Conservation (phyloP, 2,888 invertebrate species). For the Saturnia japonica region DNA sequence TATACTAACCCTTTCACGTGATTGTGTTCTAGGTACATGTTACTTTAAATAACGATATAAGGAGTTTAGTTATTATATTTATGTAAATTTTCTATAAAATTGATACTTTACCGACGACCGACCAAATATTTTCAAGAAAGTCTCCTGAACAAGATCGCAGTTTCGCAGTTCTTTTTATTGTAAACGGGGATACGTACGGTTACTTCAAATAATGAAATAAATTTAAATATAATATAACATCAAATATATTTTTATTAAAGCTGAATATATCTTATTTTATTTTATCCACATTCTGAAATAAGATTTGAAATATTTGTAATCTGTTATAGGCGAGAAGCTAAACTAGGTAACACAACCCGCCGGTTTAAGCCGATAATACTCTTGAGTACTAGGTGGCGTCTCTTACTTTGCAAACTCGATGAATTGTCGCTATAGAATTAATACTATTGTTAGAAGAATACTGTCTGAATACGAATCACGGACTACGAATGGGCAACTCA, state of each 20-base stretch:
- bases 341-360: constrained; percentile 4
- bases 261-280: background rate
- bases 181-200: no score
- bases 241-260: background rate
- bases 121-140: no score
- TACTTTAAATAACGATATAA: background rate
- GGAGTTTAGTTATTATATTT: background rate
- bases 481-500: no score
- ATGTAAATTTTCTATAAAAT: background rate
- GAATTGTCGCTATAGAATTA: background rate
- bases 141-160: no score
- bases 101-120: background rate
- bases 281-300: background rate
- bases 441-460: background rate
- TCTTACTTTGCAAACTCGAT: constrained; percentile 3
- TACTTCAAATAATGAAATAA: background rate
- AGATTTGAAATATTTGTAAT: background rate
- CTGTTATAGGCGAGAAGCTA: background rate
- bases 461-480: no score
- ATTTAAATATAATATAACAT: no score
- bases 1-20: background rate
- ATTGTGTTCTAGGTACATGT: background rate
- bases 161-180: no score
- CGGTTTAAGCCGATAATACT: background rate
- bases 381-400: background rate